Percentiles rank a stretch among this genome's conserved stretches.
These are phyloP conservation scores for Corydoras maculifer DNA, from an alignment of 2,113 vertebrate species.

Conservation along the genomic window DNA sequence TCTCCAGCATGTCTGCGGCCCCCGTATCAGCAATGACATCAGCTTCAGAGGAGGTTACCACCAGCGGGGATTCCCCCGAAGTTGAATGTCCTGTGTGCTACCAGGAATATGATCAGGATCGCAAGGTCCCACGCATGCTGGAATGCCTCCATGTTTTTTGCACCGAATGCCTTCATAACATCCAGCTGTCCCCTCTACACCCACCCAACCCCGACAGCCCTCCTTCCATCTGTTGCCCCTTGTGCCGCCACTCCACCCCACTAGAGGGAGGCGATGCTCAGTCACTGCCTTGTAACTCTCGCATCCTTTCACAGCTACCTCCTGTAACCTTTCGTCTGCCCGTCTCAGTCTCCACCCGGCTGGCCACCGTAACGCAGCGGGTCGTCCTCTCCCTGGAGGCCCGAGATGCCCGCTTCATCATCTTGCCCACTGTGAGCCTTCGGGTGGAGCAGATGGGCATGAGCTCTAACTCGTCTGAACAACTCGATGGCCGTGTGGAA, in stretches of 20 bases:
- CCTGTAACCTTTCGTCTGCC: constrained; percentile 51
- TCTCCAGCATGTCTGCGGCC: constrained; percentile 44
- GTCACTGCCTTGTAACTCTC: constrained; percentile 62
- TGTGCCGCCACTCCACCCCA: constrained; percentile 66
- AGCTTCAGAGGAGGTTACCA: constrained; percentile 20
- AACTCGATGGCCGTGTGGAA: constrained; percentile 41
- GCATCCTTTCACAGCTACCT: constrained; percentile 57
- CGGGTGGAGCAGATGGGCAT: constrained; percentile 67
- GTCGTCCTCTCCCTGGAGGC: constrained; percentile 64
- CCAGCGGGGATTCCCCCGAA: constrained; percentile 53
- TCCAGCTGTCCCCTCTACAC: constrained; percentile 55
- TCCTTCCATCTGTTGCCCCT: constrained; percentile 60
- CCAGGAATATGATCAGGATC: constrained; percentile 66
- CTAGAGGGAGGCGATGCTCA: constrained; percentile 50
- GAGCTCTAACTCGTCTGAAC: constrained; percentile 18
- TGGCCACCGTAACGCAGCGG: constrained; percentile 60
- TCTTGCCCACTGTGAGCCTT: constrained; percentile 70
- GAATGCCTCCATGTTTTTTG: constrained; percentile 70
- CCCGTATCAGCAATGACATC: constrained; percentile 24
- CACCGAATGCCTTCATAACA: constrained; percentile 66
- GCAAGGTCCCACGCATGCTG: constrained; percentile 65
- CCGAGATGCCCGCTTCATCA: constrained; percentile 59
- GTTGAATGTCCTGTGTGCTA: constrained; percentile 72
- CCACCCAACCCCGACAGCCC: constrained; percentile 31
- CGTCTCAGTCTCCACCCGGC: constrained; percentile 24